These are phyloP conservation scores for Ahaetulla prasina DNA, from an alignment of 2,113 vertebrate species.

Conservation along the genomic window DNA sequence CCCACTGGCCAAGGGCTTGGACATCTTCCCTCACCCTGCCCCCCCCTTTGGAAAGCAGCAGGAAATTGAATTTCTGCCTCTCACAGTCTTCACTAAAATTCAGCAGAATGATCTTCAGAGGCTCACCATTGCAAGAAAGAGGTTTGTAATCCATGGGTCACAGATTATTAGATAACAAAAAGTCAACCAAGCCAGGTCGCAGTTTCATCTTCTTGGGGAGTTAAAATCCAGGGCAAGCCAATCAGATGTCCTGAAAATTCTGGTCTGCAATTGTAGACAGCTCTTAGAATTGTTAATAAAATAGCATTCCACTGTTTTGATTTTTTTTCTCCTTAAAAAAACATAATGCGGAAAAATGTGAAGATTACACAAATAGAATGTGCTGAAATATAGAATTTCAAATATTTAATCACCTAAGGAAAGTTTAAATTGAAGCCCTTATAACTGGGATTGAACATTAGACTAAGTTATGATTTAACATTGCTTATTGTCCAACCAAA, in stretches of 20 bases:
- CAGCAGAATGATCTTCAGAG: background rate
- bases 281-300: background rate
- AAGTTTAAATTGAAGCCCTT: background rate
- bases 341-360: background rate
- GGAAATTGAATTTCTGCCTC: background rate
- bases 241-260: background rate
- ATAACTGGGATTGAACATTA: background rate
- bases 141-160: background rate
- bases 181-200: background rate
- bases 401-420: background rate
- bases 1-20: background rate
- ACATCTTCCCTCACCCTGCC: background rate
- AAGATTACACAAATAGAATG: background rate
- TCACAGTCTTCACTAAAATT: background rate
- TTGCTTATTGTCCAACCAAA: background rate
- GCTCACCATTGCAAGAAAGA: background rate
- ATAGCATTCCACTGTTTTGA: background rate
- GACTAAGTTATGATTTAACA: background rate
- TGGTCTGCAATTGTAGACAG: background rate
- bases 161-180: background rate
- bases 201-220: background rate
- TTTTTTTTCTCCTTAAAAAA: background rate
- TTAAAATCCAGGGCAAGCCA: background rate
- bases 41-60: background rate
- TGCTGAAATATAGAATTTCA: background rate